Evolutionary conservation across 2,797 vertebrate genomes (phyloP), one percentile per base, ranked within the genome.

Genomic region (Enteromius argenteus): DNA sequence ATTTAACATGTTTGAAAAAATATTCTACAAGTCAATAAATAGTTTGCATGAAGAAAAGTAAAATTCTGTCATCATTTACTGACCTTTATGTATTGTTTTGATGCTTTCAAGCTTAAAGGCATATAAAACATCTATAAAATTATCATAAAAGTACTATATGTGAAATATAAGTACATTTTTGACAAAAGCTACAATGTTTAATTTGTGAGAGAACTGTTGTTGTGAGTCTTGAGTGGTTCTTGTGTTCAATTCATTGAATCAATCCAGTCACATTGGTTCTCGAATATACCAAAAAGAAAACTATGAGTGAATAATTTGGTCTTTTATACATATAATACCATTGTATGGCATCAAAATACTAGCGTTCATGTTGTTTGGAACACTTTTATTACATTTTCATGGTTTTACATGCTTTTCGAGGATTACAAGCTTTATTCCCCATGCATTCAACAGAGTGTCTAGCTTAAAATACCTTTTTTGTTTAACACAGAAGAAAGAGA

Each of bases 361-460:
- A 17, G 13, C 4, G 3, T 11, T 3, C 10, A 35, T 6, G 15
- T 51, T 21, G 8, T 32, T 35, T 53, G 49, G 21, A 69, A 0
- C 11, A 56, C 5, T 8, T 56, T 75, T 75, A 56, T 56, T 13
- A 37, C 11, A 75, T 51, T 75, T 75, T 75, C 32, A 53, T 53
- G 21, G 73, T 75, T 37, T 75, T n/a, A 49, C 30, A 30, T n/a
- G 49, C 30, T 53, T 53, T 37, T 23, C 4, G 0, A 56, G 7
- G 21, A 32, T 56, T 56, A 32, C n/a, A 56, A 75, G 49, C 72
- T 56, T 56, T 3, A 56, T 32, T n/a, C 19, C 32, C 1, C 2
- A 15, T 32, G 19, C 72, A 53, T 35, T 19, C 30, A 53, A 74
- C 10, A 6, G 6, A 56, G 5, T 56, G 1, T 6, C 30, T 6